phyloP scores from a whole-genome alignment of 2,888 invertebrate genomes.

The Cheiracanthium punctorium region DNA sequence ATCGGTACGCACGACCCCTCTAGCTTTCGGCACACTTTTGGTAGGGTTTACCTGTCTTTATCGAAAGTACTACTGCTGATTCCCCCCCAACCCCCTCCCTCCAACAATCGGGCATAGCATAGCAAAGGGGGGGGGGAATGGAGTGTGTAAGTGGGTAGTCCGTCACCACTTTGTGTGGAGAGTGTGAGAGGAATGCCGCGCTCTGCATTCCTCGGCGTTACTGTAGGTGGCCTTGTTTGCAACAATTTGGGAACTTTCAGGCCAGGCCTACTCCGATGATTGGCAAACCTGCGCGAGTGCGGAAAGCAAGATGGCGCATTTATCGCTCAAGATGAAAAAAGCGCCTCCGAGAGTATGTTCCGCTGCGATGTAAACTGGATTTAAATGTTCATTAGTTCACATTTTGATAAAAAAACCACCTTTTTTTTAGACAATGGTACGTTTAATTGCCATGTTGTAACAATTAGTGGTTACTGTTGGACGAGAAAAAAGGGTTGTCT shows the following conservation, averaged over 20 bases:
- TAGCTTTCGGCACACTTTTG: conserved; percentile 36
- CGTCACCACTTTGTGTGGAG: conserved; percentile 38
- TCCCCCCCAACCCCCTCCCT: no score
- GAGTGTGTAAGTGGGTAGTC: conserved; percentile 52
- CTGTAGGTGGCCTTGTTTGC: conserved; percentile 33
- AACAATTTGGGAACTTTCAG: not conserved
- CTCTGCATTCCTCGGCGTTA: conserved; percentile 20
- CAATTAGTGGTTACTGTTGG: no score
- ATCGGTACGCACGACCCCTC: conserved; percentile 39
- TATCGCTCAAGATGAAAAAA: no score
- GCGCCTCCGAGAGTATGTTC: no score
- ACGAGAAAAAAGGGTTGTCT: no score
- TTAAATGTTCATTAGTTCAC: no score
- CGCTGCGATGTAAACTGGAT: no score
- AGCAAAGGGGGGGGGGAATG: not conserved
- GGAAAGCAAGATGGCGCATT: conserved; percentile 35
- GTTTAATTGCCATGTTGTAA: no score
- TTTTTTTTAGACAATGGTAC: no score
- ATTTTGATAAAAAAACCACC: no score
- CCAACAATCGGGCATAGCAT: no score
- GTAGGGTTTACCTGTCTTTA: not conserved
- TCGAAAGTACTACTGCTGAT: not conserved
- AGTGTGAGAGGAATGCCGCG: conserved; percentile 28
- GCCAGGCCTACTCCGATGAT: not conserved
- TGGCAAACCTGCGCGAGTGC: no score